Evolutionary conservation across 2,113 vertebrate species (phyloP).

Genomic region (Cacatua alba): DNA sequence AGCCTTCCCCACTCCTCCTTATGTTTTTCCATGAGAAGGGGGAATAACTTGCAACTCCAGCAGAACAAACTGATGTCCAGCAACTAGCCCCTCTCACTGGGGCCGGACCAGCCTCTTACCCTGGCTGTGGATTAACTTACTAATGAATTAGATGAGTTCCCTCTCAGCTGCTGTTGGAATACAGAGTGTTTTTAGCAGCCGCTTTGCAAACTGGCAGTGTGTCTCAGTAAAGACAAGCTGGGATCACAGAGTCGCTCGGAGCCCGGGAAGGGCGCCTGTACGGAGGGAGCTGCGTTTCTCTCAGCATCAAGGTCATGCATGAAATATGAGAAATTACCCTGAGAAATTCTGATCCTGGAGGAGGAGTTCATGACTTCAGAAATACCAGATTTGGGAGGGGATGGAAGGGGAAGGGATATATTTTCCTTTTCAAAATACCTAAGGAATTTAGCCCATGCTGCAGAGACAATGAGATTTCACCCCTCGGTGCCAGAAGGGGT

Average conservation of each 20-base stretch:
- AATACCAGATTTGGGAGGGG: slow-evolving; percentile 67
- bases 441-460: slow-evolving; percentile 28
- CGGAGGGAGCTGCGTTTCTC: background rate
- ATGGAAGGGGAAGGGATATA: slow-evolving; percentile 34
- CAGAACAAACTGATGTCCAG: background rate
- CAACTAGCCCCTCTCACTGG: background rate
- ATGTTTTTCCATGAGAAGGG: background rate
- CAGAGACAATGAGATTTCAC: background rate
- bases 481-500: background rate
- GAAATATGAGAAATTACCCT: slow-evolving; percentile 60
- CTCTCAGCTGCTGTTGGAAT: background rate
- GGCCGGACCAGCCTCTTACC: background rate
- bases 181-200: background rate
- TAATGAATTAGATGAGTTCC: background rate
- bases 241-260: background rate
- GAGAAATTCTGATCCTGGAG: slow-evolving; percentile 56
- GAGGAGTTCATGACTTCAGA: slow-evolving; percentile 68
- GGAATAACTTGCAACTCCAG: background rate
- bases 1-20: background rate
- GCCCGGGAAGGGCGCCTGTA: background rate
- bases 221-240: background rate
- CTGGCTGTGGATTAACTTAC: background rate
- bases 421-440: slow-evolving; percentile 59
- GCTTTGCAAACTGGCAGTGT: accelerated
- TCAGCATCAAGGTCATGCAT: slow-evolving; percentile 46